These are phyloP conservation scores for Falco columbarius DNA, from an alignment of 2,797 vertebrate genomes.

Conservation along the genomic window DNA sequence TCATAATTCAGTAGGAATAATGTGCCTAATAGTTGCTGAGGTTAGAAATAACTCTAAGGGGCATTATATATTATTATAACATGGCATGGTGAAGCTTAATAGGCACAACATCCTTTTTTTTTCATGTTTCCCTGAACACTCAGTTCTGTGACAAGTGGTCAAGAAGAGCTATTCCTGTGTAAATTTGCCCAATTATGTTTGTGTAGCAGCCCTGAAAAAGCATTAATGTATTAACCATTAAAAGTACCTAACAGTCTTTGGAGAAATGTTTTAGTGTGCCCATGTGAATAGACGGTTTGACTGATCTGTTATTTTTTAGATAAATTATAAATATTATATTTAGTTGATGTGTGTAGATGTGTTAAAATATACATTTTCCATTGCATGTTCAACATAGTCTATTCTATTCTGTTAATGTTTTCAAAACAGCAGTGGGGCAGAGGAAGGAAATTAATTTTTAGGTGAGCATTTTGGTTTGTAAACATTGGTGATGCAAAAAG, in stretches of 20 bases:
- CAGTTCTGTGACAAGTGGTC: neutral
- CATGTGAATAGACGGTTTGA: neutral
- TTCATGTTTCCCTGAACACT: neutral
- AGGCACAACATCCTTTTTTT: neutral
- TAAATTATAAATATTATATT: neutral
- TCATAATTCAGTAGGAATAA: neutral
- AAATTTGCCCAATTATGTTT: slow-evolving; percentile 32
- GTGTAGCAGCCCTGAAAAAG: neutral
- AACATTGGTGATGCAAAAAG: neutral
- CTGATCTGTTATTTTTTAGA: neutral
- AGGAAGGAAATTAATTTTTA: neutral
- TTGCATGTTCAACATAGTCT: neutral
- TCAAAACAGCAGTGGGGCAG: neutral
- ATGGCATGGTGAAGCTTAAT: neutral
- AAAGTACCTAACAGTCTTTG: neutral
- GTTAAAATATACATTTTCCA: neutral
- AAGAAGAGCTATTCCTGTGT: neutral
- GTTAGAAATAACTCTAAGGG: neutral
- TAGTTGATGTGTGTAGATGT: neutral
- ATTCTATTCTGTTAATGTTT: neutral
- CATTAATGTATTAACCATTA: neutral
- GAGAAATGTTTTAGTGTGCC: neutral
- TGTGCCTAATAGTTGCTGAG: neutral
- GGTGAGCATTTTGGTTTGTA: neutral
- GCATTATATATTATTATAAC: neutral